phyloP scores from a whole-genome alignment of 2,113 vertebrate genomes.

The Reinhardtius hippoglossoides region DNA sequence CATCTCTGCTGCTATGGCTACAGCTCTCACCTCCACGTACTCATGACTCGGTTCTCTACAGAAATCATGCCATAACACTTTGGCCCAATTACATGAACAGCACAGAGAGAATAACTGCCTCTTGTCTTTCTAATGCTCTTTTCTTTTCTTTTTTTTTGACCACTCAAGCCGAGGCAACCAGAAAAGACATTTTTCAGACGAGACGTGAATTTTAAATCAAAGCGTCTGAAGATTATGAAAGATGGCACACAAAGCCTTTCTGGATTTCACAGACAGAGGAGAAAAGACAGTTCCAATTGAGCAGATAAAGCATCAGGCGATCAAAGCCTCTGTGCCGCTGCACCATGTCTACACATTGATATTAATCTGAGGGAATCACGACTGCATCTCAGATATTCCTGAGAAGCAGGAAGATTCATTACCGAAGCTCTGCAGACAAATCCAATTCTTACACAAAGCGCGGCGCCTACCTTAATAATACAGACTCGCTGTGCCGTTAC shows the following conservation, averaged over 20 bases:
- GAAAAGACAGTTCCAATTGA: slow-evolving; percentile 49
- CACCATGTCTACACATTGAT: slow-evolving; percentile 50
- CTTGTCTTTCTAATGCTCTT: background rate
- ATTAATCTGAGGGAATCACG: slow-evolving; percentile 63
- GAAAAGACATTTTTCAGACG: slow-evolving; percentile 40
- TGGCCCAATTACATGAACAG: slow-evolving; percentile 23
- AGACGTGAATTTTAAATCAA: slow-evolving; percentile 58
- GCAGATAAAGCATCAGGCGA: slow-evolving; percentile 56
- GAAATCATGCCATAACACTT: slow-evolving; percentile 20
- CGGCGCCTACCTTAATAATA: slow-evolving; percentile 60
- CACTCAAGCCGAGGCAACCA: slow-evolving; percentile 28
- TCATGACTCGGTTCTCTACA: slow-evolving; percentile 6
- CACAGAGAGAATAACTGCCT: background rate
- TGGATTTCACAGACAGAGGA: slow-evolving; percentile 45
- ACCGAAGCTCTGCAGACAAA: slow-evolving; percentile 45
- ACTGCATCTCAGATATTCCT: slow-evolving; percentile 45
- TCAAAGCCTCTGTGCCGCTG: slow-evolving; percentile 56
- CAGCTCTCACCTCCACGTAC: background rate
- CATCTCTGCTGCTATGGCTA: slow-evolving; percentile 43
- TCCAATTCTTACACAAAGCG: slow-evolving; percentile 30
- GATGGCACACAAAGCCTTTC: slow-evolving; percentile 34
- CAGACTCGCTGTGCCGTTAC: slow-evolving; percentile 17
- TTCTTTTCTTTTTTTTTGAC: background rate
- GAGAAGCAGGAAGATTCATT: slow-evolving; percentile 48
- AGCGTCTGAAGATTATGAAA: slow-evolving; percentile 49